Base-by-base conservation (phyloP, 2,888 invertebrate species). In the Dynastes grantii region DNA sequence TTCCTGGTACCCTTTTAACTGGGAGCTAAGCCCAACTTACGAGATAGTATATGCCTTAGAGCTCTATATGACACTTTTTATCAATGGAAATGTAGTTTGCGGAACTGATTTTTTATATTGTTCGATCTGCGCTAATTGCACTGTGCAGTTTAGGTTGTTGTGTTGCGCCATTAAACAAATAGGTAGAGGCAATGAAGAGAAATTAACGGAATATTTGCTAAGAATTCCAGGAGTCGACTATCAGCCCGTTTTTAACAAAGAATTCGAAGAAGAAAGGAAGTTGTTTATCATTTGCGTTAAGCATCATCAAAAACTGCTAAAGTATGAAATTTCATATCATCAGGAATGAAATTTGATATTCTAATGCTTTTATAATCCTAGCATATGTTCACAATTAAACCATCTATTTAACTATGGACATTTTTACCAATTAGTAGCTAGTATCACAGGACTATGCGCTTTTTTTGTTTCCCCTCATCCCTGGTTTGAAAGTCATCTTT, bases 21-120 rank as follows among this genome's bases (percentile, higher is more conserved):
- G 78, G 77, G 40, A 55, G 9, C 1, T 5, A 32, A 80, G 79
- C 13, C 81, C 81, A 2, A 22, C 77, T 27, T 83, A 82, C 61
- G 82, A 83, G 78, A 77, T 81, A 13, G 32, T 82, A n/a, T 83
- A 82, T 53, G 45, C 79, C 1, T 16, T 80, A n/a, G 81, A 83
- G 79, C 64, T 71, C 2, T 68, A 80, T 49, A 70, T 76, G 5
- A 81, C 81, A 16, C 29, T 80, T 2, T 80, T 79, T 49, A n/a
- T 81, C 5, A 63, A 79, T 4, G 75, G 81, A 32, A 64, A 78
- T 2, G 58, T 78, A 16, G 82, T 82, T 40, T 78, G 80, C 32
- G 81, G 81, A 0, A 80, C 82, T 63, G 83, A 83, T 76, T 78
- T 76, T 61, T 37, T 83, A 4, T 81, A 81, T 63, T 68, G 80